These are phyloP conservation scores for Phrynosoma blainvillii DNA, from an alignment of 2,113 vertebrate genomes.

Conservation along the genomic window DNA sequence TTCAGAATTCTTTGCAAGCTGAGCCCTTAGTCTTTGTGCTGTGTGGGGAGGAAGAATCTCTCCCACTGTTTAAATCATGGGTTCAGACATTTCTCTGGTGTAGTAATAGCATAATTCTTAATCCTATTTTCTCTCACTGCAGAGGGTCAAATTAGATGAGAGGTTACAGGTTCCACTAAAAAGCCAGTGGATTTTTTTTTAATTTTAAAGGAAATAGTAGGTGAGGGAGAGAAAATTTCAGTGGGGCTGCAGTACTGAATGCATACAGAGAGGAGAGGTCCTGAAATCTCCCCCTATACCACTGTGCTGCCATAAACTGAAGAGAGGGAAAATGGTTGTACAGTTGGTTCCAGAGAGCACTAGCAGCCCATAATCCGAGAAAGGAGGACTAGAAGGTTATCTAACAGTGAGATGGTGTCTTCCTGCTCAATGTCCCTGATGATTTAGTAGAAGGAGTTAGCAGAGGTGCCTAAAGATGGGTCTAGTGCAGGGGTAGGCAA, in stretches of 20 bases:
- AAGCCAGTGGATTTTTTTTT: background rate
- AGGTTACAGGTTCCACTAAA: background rate
- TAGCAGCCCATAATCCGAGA: too few species aligned
- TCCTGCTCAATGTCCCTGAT: background rate
- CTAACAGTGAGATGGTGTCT: background rate
- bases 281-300: background rate
- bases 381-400: background rate
- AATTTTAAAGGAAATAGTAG: background rate
- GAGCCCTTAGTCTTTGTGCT: slow-evolving; percentile 5
- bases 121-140: background rate
- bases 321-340: background rate
- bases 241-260: background rate
- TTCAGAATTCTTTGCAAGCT: slow-evolving; percentile 10
- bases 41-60: background rate
- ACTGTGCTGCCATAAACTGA: background rate
- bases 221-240: background rate
- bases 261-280: background rate
- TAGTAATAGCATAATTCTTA: background rate
- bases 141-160: background rate
- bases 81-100: background rate
- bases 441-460: background rate
- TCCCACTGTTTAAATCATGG: slow-evolving; percentile 2
- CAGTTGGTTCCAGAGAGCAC: too few species aligned
- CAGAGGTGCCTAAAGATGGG: background rate
- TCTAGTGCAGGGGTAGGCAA: too few species aligned